phyloP scores from a whole-genome alignment of 2,797 vertebrate species.

The Pogoniulus pusillus region DNA sequence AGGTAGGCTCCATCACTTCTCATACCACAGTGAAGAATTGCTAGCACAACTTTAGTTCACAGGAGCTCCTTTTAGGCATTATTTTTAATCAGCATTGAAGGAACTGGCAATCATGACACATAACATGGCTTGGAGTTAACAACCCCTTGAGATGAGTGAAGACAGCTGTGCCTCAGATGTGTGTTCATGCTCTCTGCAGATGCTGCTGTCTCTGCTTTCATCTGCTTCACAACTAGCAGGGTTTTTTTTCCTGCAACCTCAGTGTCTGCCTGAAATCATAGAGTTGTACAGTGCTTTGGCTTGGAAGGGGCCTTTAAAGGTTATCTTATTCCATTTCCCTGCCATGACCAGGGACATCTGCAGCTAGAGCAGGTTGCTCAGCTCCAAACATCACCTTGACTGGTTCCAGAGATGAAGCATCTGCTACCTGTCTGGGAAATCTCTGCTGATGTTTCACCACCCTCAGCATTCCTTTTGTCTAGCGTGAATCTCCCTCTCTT shows the following conservation, averaged over 20 bases:
- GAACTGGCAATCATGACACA: neutral
- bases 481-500: neutral
- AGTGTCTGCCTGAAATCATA: neutral
- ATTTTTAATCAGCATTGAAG: slow-evolving; percentile 21
- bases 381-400: too few species aligned
- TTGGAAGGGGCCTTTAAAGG: neutral
- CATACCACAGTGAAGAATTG: neutral
- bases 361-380: neutral
- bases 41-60: neutral
- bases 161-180: neutral
- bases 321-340: neutral
- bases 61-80: neutral
- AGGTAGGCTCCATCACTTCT: neutral
- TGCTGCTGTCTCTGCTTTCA: slow-evolving; percentile 4
- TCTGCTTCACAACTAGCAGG: neutral
- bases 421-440: neutral
- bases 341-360: neutral
- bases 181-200: slow-evolving; percentile 31
- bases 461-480: too few species aligned
- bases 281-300: neutral
- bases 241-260: neutral
- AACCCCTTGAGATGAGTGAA: slow-evolving; percentile 20
- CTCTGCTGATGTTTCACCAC: neutral
- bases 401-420: neutral
- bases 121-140: slow-evolving; percentile 11